Base-by-base conservation (phyloP, 2,888 invertebrate species). In the Sisyra nigra region DNA sequence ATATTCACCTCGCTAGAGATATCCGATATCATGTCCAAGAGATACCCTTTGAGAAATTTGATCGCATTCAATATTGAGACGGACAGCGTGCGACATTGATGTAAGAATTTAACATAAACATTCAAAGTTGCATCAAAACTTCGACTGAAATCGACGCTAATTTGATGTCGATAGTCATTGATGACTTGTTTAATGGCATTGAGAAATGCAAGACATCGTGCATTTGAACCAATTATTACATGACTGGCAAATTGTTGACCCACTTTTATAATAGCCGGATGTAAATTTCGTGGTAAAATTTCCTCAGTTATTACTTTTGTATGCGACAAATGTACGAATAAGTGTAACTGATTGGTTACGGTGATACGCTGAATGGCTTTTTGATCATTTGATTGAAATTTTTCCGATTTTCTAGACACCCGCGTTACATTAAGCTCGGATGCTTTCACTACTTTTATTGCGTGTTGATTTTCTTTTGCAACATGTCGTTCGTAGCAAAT, bases 41-140 rank as follows among this genome's bases (percentile, higher is more conserved):
- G 65, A 45, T 80, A 76, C 54, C 75, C 71, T 46, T 82, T 75
- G 48, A 87, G 71, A 68, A 80, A 76, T 53, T 81, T 84, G 52
- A 92, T 69, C 0, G 91, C 91, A 65, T 92, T 94, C 38, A 72
- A 77, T 74, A 93, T 91, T 2, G 91, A 86, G 1, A 93, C 88
- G 2, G 89, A 80, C 38, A 86, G 66, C 1, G 84, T 85, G 18
- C 93, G 74, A 62, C 85, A 85, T 40, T 74, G 66, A 57, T 82
- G 75, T 47, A 94, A 65, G 63, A 81, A 86, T 30, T 69, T 69
- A 10, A 81, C 68, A 45, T 76, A 76, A 3, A 73, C 68, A 46
- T 81, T 76, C 30, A 94, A 62, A 34, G 73, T 74, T 0, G 73
- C 62, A 57, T 91, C 88, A 3, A 94, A 65, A n/a, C 86, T 87